Conservation (phyloP, 2,797 vertebrate species). For the Poeciliopsis turneri region DNA sequence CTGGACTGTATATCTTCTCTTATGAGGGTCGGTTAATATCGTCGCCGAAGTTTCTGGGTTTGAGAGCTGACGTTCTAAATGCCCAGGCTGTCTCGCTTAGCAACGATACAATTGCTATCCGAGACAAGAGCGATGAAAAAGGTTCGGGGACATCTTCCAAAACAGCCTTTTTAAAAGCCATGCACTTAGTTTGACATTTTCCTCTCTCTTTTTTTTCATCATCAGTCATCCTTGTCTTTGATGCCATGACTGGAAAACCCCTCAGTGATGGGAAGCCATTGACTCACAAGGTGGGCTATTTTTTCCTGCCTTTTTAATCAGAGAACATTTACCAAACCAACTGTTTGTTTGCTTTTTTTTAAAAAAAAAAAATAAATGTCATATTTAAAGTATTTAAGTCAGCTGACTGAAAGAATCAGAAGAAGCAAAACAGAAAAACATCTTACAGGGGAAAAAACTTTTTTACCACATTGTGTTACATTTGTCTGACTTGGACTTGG, state of each 20-base stretch:
- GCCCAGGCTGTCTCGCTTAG: conserved; percentile 90
- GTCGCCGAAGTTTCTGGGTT: conserved; percentile 89
- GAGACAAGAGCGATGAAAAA: conserved; percentile 92
- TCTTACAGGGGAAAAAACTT: not conserved
- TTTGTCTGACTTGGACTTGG: not conserved
- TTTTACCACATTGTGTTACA: not conserved
- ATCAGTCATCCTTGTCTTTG: conserved; percentile 91
- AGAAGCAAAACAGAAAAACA: not conserved
- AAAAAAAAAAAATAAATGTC: too few relatives aligned
- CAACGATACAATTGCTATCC: conserved; percentile 91
- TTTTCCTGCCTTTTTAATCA: conserved; percentile 17
- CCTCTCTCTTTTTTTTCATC: conserved; percentile 6
- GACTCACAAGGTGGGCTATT: conserved; percentile 88
- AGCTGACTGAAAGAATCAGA: not conserved
- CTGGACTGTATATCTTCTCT: conserved; percentile 91
- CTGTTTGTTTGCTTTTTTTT: not conserved
- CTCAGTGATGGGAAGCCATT: conserved; percentile 90
- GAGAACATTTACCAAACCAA: not conserved
- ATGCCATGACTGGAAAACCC: conserved; percentile 89
- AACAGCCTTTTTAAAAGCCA: not conserved
- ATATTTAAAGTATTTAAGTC: not conserved
- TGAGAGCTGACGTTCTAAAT: conserved; percentile 92
- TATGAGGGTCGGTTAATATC: conserved; percentile 94
- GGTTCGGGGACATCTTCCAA: conserved; percentile 70
- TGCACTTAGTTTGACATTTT: conserved; percentile 1